A percentile compares a stretch with the other conserved stretches of the same genome.
phyloP scores from a whole-genome alignment of 1,140 invertebrate species.

The Pseudachorutes palmiensis region DNA sequence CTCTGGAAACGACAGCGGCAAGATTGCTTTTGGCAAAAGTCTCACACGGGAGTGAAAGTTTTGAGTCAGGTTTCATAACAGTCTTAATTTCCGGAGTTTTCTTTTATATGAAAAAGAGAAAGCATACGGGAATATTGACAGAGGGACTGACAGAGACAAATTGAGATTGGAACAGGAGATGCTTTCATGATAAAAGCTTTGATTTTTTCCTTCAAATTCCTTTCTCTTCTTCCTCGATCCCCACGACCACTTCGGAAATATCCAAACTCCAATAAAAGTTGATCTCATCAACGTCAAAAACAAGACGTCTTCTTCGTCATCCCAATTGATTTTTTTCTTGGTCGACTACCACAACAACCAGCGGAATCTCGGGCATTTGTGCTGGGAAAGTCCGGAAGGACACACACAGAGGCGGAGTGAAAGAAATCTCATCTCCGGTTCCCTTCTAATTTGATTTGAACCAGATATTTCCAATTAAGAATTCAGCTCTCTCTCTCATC shows the following conservation, averaged over 20 bases:
- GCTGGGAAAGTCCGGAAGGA: neutral
- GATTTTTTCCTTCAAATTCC: no score
- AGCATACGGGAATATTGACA: neutral
- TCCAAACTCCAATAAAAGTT: neutral
- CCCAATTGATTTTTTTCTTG: neutral
- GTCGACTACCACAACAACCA: neutral
- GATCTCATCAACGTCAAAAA: neutral
- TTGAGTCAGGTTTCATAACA: no score
- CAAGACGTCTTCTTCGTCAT: neutral
- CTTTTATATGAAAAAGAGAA: neutral
- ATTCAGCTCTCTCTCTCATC: neutral
- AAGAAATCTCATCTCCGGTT: neutral
- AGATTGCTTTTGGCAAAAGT: neutral
- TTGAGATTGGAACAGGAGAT: neutral
- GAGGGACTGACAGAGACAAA: neutral
- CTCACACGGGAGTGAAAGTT: no score
- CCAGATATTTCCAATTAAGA: no score
- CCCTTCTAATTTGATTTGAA: neutral
- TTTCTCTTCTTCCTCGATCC: no score
- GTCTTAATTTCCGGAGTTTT: no score
- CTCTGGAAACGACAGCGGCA: neutral
- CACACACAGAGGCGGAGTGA: neutral
- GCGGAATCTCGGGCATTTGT: neutral
- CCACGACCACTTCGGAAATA: neutral
- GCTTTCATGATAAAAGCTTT: neutral